Conservation (phyloP, 2,113 vertebrate species). For the Atherinomorus stipes region DNA sequence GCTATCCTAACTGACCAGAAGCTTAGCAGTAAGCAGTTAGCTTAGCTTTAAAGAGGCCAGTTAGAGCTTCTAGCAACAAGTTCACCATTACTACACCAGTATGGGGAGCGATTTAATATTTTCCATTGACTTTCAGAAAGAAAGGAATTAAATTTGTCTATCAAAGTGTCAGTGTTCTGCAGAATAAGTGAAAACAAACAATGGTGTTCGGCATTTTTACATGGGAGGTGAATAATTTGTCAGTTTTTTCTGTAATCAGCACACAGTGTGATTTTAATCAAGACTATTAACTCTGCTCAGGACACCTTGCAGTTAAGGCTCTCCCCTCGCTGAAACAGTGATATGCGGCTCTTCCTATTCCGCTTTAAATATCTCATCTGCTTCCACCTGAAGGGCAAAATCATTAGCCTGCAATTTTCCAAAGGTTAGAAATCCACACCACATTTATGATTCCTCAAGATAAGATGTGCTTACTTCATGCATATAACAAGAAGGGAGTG, state of each 20-base stretch:
- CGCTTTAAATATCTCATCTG: constrained; percentile 25
- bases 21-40: too few relatives aligned
- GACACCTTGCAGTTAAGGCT: too few relatives aligned
- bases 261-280: too few relatives aligned
- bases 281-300: too few relatives aligned
- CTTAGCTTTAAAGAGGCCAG: too few relatives aligned
- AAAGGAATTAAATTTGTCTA: background rate
- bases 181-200: background rate
- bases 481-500: constrained; percentile 18
- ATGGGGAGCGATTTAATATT: background rate
- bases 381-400: constrained; percentile 33
- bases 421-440: constrained; percentile 64
- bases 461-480: constrained; percentile 54
- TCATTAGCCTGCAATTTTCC: constrained; percentile 49
- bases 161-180: background rate
- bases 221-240: too few relatives aligned
- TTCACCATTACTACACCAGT: too few relatives aligned
- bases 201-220: background rate
- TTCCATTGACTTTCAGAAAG: background rate
- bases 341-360: constrained; percentile 28
- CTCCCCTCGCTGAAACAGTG: background rate
- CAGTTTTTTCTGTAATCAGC: too few relatives aligned
- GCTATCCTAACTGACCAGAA: too few relatives aligned
- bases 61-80: too few relatives aligned
- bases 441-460: constrained; percentile 54